These are phyloP conservation scores for Hirundichthys speculiger DNA, from an alignment of 2,113 vertebrate genomes.

Conservation along the genomic window DNA sequence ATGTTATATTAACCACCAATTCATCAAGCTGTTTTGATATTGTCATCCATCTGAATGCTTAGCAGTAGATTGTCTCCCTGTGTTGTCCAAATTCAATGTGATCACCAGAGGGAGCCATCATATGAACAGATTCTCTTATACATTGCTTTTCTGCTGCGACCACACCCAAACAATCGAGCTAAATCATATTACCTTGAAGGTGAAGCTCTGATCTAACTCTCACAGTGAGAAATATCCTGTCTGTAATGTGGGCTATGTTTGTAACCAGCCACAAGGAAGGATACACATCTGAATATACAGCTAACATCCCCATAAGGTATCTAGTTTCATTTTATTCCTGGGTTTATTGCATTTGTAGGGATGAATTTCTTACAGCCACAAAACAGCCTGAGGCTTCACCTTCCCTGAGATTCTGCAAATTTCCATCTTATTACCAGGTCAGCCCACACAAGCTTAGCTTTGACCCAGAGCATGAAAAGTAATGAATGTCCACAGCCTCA, in stretches of 20 bases:
- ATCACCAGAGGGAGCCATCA: conserved; percentile 65
- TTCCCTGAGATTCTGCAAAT: conserved; percentile 38
- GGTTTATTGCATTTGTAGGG: background rate
- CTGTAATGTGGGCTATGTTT: background rate
- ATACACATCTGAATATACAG: conserved; percentile 7
- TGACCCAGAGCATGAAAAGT: conserved; percentile 55
- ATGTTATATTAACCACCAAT: no score
- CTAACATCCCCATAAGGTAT: background rate
- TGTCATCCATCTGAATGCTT: background rate
- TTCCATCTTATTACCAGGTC: conserved; percentile 36
- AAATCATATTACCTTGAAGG: conserved; percentile 28
- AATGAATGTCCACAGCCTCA: conserved; percentile 57
- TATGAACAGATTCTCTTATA: conserved; percentile 8
- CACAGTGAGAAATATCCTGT: background rate
- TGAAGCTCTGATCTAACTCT: conserved; percentile 23
- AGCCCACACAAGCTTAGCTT: conserved; percentile 55
- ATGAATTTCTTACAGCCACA: background rate
- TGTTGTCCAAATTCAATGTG: conserved; percentile 8
- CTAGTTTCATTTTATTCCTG: conserved; percentile 9
- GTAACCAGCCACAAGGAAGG: background rate
- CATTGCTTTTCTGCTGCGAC: conserved; percentile 7
- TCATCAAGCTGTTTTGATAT: no score
- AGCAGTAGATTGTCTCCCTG: background rate
- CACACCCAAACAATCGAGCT: conserved; percentile 25
- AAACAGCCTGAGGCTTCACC: conserved; percentile 24